A percentile compares a stretch with the other conserved stretches of the same genome.
phyloP scores from a whole-genome alignment of 2,888 invertebrate genomes.

The Acronicta psi region DNA sequence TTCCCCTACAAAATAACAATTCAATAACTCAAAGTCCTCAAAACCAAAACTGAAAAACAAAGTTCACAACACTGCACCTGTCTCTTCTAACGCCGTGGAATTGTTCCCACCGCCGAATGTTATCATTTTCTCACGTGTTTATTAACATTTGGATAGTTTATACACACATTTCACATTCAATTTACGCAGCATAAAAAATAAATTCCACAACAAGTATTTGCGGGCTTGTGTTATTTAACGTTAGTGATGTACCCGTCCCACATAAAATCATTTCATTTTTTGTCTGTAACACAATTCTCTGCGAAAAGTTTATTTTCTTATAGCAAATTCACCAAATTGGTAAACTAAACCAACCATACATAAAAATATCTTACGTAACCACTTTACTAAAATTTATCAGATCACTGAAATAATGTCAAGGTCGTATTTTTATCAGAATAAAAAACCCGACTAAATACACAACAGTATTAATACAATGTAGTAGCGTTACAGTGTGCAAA shows the following conservation, averaged over 20 bases:
- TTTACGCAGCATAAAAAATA: slow-evolving; percentile 71
- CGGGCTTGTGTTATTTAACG: slow-evolving; percentile 82
- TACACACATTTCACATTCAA: slow-evolving; percentile 68
- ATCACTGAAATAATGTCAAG: no score
- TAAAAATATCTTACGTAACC: no score
- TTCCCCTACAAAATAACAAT: slow-evolving; percentile 76
- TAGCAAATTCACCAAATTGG: neutral
- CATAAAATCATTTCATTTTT: slow-evolving; percentile 11
- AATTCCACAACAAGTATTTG: slow-evolving; percentile 73
- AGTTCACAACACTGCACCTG: slow-evolving; percentile 73
- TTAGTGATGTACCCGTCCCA: slow-evolving; percentile 69
- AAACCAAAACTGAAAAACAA: slow-evolving; percentile 62
- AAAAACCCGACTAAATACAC: no score
- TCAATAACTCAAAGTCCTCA: slow-evolving; percentile 59
- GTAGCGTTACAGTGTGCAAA: no score
- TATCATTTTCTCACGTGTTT: slow-evolving; percentile 82
- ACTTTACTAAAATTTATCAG: no score
- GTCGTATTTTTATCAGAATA: no score
- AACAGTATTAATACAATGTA: no score
- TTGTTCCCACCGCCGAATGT: slow-evolving; percentile 82
- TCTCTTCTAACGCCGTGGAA: slow-evolving; percentile 81
- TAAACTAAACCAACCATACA: neutral
- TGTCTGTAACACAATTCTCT: slow-evolving; percentile 18
- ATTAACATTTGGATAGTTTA: slow-evolving; percentile 80
- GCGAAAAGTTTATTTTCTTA: no score